Evolutionary conservation across 1,140 invertebrate genomes (phyloP), one percentile per base, ranked within the genome.

Genomic region (Glossosoma conforme): DNA sequence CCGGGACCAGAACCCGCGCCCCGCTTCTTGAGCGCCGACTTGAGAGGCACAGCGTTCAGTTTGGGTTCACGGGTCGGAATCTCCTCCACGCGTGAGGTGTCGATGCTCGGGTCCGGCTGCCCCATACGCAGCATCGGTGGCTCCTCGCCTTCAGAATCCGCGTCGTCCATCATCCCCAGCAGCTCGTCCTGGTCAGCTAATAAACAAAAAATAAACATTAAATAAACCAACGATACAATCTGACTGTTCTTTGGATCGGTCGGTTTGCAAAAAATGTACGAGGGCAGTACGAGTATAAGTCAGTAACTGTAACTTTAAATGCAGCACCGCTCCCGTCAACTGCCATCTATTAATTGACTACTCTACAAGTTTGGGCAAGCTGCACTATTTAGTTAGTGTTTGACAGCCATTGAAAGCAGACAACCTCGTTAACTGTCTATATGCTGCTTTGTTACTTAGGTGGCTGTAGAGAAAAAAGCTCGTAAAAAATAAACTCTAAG

Each of bases 1-100:
- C 62, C 67, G 61, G 77, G 71, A 67, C 82, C 69, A 75, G 78
- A 53, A 59, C 76, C 67, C 59, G 77, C 59, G 9, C 72, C 67
- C 60, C 87, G 84, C 65, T 93, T 94, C 75, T 93, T 93, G 30
- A 93, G 76, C n/a, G 91, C 91, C 17, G 89, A 92, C 65, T 94
- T 94, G 36, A 92, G 77, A 47, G 91, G 91, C 73, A 91, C 82
- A 47, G 89, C 90, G 75, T 92, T 87, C 65, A 89, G 85, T 62
- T 85, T 83, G 13, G 87, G 88, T 72, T 91, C 89, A 69, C 91
- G 91, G 44, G 91, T 89, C 45, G 88, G 89, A 49, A 93, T 91
- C 71, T 93, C 88, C 67, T 93, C 89, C 24, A 92, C 83, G 41
- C 86, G 78, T 13, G 81, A 83, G 22, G 87, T 90, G 65, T 92